Conservation (phyloP, 1,140 invertebrate genomes). For the Gonatopus flavifemur region DNA sequence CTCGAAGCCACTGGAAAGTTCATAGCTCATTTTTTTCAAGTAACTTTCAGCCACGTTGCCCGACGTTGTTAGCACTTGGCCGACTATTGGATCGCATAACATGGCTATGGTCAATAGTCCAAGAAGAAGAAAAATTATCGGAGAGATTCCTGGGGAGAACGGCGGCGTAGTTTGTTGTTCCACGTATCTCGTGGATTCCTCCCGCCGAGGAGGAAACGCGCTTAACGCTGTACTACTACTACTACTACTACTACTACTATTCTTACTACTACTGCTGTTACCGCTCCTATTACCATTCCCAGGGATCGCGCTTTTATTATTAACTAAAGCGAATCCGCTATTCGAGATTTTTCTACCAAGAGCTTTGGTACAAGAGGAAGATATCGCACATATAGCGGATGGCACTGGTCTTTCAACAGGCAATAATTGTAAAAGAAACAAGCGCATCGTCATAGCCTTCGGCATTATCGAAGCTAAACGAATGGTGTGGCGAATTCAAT, state of each 20-base stretch:
- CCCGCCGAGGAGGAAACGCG: too few relatives aligned
- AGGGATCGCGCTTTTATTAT: too few relatives aligned
- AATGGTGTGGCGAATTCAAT: neutral
- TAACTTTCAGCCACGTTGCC: neutral
- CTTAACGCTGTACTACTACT: too few relatives aligned
- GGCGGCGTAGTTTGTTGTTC: slow-evolving; percentile 5
- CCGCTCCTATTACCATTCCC: too few relatives aligned
- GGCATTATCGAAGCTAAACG: slow-evolving; percentile 2
- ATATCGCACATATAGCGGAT: slow-evolving; percentile 2
- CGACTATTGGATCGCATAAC: slow-evolving; percentile 8
- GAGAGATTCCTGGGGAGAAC: neutral
- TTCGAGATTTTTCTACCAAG: neutral
- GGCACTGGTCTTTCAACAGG: slow-evolving; percentile 17
- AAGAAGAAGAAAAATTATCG: slow-evolving; percentile 8
- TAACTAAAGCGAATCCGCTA: too few relatives aligned
- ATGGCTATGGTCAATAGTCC: slow-evolving; percentile 11
- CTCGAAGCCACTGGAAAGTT: slow-evolving; percentile 15
- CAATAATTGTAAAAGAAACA: slow-evolving; percentile 12
- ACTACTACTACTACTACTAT: too few relatives aligned
- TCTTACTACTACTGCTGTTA: too few relatives aligned
- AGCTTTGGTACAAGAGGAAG: neutral
- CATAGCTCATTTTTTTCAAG: neutral
- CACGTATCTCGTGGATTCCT: too few relatives aligned
- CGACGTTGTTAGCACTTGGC: slow-evolving; percentile 3
- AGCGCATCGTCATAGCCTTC: slow-evolving; percentile 16